Conservation (phyloP, 2,797 vertebrate species). For the Vultur gryphus region DNA sequence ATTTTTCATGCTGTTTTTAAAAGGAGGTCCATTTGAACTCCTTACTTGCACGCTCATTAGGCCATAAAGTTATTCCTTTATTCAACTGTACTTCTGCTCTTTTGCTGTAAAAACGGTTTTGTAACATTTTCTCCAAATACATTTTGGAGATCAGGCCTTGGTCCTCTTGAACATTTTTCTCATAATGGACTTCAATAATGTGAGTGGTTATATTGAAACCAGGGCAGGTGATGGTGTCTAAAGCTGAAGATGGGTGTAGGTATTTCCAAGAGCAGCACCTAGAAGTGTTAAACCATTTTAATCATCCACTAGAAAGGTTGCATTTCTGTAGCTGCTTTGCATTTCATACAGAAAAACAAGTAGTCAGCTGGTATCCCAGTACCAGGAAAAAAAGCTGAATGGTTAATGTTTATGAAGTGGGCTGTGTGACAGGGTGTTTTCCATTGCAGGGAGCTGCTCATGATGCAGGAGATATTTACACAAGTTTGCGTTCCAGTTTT, state of each 20-base stretch:
- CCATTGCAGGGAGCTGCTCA: not conserved
- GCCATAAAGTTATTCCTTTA: not conserved
- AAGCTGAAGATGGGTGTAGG: not conserved
- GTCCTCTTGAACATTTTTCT: not conserved
- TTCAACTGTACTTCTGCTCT: not conserved
- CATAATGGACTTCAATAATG: fast-evolving
- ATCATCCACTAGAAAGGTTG: not conserved
- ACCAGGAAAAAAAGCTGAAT: not conserved
- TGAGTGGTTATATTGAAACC: fast-evolving
- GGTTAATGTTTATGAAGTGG: not conserved
- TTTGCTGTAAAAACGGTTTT: not conserved
- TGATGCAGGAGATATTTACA: not conserved
- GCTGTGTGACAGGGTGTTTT: not conserved
- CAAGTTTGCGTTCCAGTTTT: not conserved
- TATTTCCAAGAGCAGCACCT: not conserved
- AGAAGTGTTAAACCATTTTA: not conserved
- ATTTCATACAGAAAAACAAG: not conserved
- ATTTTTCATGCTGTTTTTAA: not conserved
- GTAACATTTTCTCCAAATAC: not conserved
- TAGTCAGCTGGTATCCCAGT: not conserved
- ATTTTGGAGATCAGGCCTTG: not conserved
- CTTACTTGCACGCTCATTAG: fast-evolving
- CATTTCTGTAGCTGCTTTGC: not conserved
- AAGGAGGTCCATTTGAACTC: not conserved
- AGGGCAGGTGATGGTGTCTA: not conserved